These are phyloP conservation scores for Drosophila subquinaria DNA, from an alignment of 2,888 invertebrate species.

Conservation along the genomic window DNA sequence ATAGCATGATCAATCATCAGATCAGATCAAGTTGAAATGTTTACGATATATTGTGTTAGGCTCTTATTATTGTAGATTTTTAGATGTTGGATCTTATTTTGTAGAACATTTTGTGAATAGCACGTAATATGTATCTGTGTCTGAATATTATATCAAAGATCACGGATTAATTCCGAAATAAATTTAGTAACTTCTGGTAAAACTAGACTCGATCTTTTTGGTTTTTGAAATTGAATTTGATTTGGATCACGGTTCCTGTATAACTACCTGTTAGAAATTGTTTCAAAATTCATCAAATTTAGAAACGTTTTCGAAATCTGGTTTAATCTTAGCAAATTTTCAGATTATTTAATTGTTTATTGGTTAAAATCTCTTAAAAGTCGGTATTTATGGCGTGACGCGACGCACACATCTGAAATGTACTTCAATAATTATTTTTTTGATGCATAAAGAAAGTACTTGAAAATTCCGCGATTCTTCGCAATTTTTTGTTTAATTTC, in stretches of 20 bases:
- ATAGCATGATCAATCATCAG: constrained; percentile 6
- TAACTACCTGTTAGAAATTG: neutral
- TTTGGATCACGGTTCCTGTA: too few relatives aligned
- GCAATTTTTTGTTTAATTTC: neutral
- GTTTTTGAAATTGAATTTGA: too few relatives aligned
- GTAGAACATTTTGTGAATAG: constrained; percentile 1
- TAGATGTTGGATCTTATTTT: neutral
- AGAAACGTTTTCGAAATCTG: neutral
- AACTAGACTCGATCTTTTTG: too few relatives aligned
- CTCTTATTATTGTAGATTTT: neutral
- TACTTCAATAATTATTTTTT: neutral
- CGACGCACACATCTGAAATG: constrained; percentile 4
- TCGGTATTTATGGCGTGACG: neutral
- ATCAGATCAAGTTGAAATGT: neutral
- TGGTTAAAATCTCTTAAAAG: neutral
- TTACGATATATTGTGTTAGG: neutral
- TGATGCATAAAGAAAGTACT: neutral
- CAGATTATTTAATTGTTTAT: neutral
- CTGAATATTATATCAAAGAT: neutral
- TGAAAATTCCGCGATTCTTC: neutral
- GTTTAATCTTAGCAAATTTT: neutral
- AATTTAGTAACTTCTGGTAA: too few relatives aligned
- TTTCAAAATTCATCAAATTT: neutral
- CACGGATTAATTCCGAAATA: neutral
- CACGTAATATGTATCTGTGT: neutral